Evolutionary conservation across 1,140 invertebrate genomes (phyloP), one percentile per base, ranked within the genome.

Genomic region (Drosophila nasuta): DNA sequence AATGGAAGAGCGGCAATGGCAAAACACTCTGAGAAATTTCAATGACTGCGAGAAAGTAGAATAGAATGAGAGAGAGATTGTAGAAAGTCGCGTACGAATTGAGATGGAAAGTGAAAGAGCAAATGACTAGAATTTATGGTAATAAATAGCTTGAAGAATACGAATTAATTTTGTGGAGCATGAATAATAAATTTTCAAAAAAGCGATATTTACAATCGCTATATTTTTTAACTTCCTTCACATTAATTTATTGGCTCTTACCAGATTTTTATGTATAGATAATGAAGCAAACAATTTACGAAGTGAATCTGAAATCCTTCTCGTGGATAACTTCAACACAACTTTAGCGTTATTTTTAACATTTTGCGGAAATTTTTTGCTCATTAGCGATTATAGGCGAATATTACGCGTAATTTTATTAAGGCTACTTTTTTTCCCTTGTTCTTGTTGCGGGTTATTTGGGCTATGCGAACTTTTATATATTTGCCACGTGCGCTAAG

Each of bases 361-460:
- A 52, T 52, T 52, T 33, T 33, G 25, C 13, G 33, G 30, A 38
- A 13, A 56, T 56, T 38, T 56, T 64, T 41, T 45, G 62, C 58
- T 62, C 43, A 62, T 62, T 62, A 62, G 58, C 49, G 35, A 54
- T 45, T 54, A 33, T 43, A 6, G 17, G 28, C 58, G 10, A 63
- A 71, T 65, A 57, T 71, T 38, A 46, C 20, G 54, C 25, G 3
- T 56, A 68, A 68, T 74, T 60, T 13, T 30, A 60, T 62, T 74
- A 56, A 6, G 41, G 58, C 5, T 51, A 66, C 13, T 30, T 64
- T 71, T 41, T 35, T 35, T 25, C 20, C 20, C 20, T 25, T 25
- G 20, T 56, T 33, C 1, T 11, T 60, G 54, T 17, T 60, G 10
- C 0, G 28, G 15, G 11, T 28, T 49, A 10, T 33, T 49, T 17